A percentile compares a stretch with the other conserved stretches of the same genome.
Evolutionary conservation across 2,113 vertebrate species (phyloP).

Genomic region (Burhinus bistriatus): DNA sequence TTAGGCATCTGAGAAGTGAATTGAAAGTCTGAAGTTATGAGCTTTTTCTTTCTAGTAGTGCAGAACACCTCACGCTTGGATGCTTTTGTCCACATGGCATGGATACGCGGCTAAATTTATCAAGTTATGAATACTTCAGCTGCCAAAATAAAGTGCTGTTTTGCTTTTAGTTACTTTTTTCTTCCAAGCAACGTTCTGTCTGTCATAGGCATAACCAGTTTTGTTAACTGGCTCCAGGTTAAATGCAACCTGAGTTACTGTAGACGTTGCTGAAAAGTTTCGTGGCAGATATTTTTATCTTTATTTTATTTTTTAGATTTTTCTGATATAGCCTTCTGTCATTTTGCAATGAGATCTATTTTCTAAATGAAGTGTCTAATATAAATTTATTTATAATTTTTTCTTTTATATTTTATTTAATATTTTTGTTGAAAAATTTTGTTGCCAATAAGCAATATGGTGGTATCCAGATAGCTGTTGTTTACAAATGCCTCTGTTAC

Average conservation of each 20-base stretch:
- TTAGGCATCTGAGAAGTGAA: constrained; percentile 39
- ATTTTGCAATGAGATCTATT: constrained; percentile 30
- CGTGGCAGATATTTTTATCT: constrained; percentile 38
- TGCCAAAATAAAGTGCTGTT: not conserved
- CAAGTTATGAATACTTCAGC: not conserved
- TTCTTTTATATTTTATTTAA: constrained; percentile 52
- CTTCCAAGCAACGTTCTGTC: not conserved
- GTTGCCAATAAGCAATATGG: constrained; percentile 23
- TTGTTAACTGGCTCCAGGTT: not conserved
- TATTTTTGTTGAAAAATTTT: constrained; percentile 41
- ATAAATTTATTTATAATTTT: constrained; percentile 24
- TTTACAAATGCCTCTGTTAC: not conserved
- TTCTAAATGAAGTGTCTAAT: constrained; percentile 64
- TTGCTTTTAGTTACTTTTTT: not conserved
- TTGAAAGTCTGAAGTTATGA: constrained; percentile 14
- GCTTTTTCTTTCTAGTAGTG: not conserved
- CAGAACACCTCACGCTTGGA: not conserved
- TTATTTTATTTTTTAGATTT: constrained; percentile 28
- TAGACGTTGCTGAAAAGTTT: constrained; percentile 27
- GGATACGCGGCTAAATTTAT: constrained; percentile 40
- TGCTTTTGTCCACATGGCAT: constrained; percentile 36
- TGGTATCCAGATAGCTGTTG: constrained; percentile 61
- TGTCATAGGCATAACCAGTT: not conserved
- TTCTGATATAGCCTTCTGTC: not conserved
- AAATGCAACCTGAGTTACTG: constrained; percentile 37